Base-by-base conservation (phyloP, 2,797 vertebrate species). In the Tapirus indicus region DNA sequence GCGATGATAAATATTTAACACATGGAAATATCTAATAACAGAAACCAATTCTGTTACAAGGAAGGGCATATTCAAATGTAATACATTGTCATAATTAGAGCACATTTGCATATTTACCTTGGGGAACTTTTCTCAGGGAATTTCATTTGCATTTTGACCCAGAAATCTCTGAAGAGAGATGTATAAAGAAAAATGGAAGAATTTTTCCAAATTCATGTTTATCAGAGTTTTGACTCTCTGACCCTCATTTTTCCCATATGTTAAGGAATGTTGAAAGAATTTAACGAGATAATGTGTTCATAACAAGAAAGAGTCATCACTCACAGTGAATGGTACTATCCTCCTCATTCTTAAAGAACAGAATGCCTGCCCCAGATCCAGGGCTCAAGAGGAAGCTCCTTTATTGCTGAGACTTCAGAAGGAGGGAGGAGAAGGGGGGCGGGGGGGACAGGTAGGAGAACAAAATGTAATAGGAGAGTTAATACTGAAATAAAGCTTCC, bases 51-150 rank as follows among this genome's bases (percentile, higher is more conserved):
- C 49, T 96, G 58, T 91, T 93, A 62, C 29, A 90, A 58, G 90
- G 72, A 95, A 54, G 94, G 38, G 89, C 95, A 97, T 56, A 97
- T 90, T 97, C 92, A 83, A 85, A 95, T 93, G 97, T 97, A 96
- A 97, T 85, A 27, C 87, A 95, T 18, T 47, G 35, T 75, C 88
- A 85, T 95, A 97, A 98, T 97, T 98, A 97, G 93, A 82, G 14
- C 94, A 93, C 9, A 98, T 98, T 97, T 98, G 95, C 98, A 97
- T 97, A 86, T 97, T 93, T 97, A 97, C 95, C 94, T 96, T 96
- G 52, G 84, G 92, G 84, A 97, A 93, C 60, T 93, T 95, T 97
- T 95, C 95, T 93, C 47, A 85, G 54, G 79, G 60, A 97, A 96
- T 88, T 95, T 95, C 92, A 97, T 97, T 97, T 98, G 89, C 96